phyloP scores from a whole-genome alignment of 1,140 invertebrate species.

The Formica selysi region DNA sequence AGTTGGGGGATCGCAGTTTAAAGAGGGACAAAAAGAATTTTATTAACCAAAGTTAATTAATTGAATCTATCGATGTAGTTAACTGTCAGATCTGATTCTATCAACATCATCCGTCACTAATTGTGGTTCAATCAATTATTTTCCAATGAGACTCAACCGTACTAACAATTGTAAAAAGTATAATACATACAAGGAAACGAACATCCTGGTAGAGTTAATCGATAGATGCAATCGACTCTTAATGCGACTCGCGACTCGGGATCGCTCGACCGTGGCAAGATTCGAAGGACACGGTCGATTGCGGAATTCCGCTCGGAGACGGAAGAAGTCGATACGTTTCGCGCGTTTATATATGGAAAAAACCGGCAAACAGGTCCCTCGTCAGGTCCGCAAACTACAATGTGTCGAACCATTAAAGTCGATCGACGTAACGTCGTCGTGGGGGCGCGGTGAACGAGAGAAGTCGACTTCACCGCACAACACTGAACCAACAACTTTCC shows the following conservation, averaged over 20 bases:
- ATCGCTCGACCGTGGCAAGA: conserved; percentile 16
- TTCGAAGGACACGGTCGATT: conserved; percentile 17
- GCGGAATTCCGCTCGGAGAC: background rate
- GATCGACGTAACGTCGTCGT: conserved; percentile 79
- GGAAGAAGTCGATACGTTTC: conserved; percentile 57
- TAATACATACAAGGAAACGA: background rate
- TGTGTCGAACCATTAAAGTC: conserved; percentile 70
- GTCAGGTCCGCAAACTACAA: conserved; percentile 38
- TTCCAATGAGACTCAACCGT: background rate
- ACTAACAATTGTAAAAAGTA: background rate
- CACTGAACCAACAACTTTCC: conserved; percentile 55
- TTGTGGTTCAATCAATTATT: background rate
- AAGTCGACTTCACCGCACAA: conserved; percentile 71
- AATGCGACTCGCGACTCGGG: too few relatives aligned
- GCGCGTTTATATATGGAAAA: conserved; percentile 15
- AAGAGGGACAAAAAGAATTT: background rate
- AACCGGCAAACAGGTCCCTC: conserved; percentile 6
- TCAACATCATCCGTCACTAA: background rate
- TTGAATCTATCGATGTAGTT: background rate
- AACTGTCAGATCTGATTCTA: background rate
- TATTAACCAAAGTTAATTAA: conserved; percentile 10
- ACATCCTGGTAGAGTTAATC: background rate
- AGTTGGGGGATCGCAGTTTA: background rate
- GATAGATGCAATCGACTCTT: conserved; percentile 12
- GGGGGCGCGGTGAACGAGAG: conserved; percentile 77